phyloP scores from a whole-genome alignment of 2,797 vertebrate species.

The Clarias fuscus region DNA sequence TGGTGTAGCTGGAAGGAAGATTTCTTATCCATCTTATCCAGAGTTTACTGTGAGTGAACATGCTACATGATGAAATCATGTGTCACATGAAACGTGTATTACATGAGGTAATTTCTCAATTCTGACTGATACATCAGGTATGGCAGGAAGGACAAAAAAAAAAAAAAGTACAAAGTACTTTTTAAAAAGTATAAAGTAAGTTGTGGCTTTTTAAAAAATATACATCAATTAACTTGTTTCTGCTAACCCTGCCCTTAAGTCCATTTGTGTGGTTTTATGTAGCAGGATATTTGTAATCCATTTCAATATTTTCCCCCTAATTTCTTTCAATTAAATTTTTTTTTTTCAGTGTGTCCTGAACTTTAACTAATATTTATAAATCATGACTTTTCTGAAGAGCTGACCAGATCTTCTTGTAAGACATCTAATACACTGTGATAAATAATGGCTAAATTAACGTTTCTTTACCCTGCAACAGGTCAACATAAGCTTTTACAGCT shows the following conservation, averaged over 20 bases:
- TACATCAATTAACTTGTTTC: not conserved
- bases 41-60: not conserved
- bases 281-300: not conserved
- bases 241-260: not conserved
- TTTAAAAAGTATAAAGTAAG: no score
- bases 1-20: not conserved
- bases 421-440: not conserved
- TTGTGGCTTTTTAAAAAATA: no score
- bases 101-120: no score
- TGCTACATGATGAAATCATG: not conserved
- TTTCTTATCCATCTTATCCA: not conserved
- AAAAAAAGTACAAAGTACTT: not conserved
- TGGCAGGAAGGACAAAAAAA: not conserved
- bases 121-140: not conserved
- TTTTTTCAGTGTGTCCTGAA: not conserved
- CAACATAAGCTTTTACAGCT: not conserved
- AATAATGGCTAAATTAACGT: not conserved
- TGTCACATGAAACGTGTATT: not conserved
- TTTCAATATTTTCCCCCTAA: not conserved
- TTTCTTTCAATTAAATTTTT: not conserved
- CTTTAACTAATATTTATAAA: not conserved
- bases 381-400: not conserved
- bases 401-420: not conserved
- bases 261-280: not conserved
- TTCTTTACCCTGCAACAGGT: not conserved